These are phyloP conservation scores for Nematopogon swammerdamellus DNA, from an alignment of 2,888 invertebrate species.

Conservation along the genomic window DNA sequence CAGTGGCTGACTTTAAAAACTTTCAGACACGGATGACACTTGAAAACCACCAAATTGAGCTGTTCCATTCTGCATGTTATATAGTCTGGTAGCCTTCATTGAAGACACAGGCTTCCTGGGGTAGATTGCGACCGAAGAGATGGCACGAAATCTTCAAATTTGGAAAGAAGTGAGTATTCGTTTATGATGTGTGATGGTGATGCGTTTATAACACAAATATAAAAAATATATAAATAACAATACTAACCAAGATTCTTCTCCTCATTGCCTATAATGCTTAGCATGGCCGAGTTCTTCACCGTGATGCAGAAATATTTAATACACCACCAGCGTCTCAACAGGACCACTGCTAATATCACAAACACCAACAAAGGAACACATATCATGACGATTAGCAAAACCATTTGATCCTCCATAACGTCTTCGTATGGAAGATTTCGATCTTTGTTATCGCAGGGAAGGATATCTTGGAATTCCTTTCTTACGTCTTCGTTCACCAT, in stretches of 20 bases:
- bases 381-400: slow-evolving; percentile 18
- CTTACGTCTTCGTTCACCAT: slow-evolving; percentile 17
- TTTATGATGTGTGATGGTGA: no score
- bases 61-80: no score
- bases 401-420: slow-evolving; percentile 12
- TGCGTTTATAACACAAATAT: no score
- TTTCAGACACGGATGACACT: no score
- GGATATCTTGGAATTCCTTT: slow-evolving; percentile 15
- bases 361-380: background rate
- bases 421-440: slow-evolving; percentile 16
- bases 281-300: slow-evolving; percentile 53
- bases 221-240: no score
- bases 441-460: slow-evolving; percentile 16
- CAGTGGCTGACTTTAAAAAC: no score
- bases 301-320: slow-evolving; percentile 57
- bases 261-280: slow-evolving; percentile 52
- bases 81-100: no score
- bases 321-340: slow-evolving; percentile 50
- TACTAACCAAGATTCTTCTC: slow-evolving; percentile 27
- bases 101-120: no score
- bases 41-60: no score
- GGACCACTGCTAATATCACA: slow-evolving; percentile 16
- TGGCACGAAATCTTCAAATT: no score
- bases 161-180: no score
- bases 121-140: no score